phyloP scores from a whole-genome alignment of 2,888 invertebrate genomes.

The Leistus spinibarbis region DNA sequence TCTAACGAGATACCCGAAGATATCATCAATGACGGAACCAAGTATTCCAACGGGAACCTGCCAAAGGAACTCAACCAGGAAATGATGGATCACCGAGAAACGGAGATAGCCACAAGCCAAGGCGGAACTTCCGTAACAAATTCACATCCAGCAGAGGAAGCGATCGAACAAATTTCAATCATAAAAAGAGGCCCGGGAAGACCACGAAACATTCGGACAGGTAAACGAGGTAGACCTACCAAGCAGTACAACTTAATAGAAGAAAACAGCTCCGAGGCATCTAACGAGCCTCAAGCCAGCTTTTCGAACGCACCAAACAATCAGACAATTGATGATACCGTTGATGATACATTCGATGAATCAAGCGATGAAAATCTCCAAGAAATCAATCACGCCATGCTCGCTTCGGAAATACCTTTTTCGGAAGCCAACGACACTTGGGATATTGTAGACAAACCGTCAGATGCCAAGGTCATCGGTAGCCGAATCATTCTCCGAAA shows the following conservation, averaged over 20 bases:
- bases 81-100: no score
- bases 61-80: no score
- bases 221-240: slow-evolving; percentile 20
- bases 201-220: slow-evolving; percentile 8
- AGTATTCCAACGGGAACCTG: no score
- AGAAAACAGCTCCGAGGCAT: background rate
- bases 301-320: background rate
- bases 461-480: no score
- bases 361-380: background rate
- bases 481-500: no score
- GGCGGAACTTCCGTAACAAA: background rate
- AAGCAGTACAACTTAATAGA: slow-evolving; percentile 24
- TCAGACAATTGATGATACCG: background rate
- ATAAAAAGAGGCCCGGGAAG: slow-evolving; percentile 23
- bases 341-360: background rate
- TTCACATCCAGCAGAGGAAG: background rate
- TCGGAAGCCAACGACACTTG: slow-evolving; percentile 32
- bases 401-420: slow-evolving; percentile 22
- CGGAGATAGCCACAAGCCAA: no score
- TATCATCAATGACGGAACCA: background rate
- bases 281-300: background rate
- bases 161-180: background rate
- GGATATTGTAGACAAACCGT: slow-evolving; percentile 30
- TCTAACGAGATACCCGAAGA: background rate
- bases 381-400: background rate